These are phyloP conservation scores for Tor tambroides DNA, from an alignment of 2,113 vertebrate genomes.

Conservation along the genomic window DNA sequence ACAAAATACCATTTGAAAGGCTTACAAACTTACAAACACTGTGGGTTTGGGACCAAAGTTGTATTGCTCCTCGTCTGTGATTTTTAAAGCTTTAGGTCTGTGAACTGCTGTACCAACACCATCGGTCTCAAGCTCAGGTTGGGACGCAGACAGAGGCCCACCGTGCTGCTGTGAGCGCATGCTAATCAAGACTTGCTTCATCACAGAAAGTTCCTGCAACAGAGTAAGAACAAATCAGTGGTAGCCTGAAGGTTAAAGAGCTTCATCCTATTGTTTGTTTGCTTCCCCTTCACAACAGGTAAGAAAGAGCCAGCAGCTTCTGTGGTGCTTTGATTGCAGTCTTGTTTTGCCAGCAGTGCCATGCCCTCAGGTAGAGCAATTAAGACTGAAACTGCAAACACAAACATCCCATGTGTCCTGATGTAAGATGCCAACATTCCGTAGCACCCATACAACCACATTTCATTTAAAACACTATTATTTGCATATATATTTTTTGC, in stretches of 20 bases:
- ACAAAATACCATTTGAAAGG: not conserved
- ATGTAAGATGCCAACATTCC: not conserved
- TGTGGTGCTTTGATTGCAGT: not conserved
- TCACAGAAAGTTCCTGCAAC: slow-evolving; percentile 86
- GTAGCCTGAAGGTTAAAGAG: not conserved
- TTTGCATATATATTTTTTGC: not conserved
- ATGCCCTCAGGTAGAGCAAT: not conserved
- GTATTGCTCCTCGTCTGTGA: slow-evolving; percentile 71
- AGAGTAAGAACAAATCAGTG: slow-evolving; percentile 63
- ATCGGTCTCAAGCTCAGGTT: slow-evolving; percentile 57
- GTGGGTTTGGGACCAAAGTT: slow-evolving; percentile 85
- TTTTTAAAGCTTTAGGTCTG: slow-evolving; percentile 58
- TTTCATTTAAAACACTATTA: not conserved
- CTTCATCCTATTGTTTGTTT: not conserved
- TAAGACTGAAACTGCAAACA: not conserved
- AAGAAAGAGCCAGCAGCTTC: not conserved
- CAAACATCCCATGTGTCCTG: not conserved
- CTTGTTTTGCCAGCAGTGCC: slow-evolving; percentile 6
- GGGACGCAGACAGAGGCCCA: slow-evolving; percentile 44
- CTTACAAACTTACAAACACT: slow-evolving; percentile 86
- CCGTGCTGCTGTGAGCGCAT: slow-evolving; percentile 76
- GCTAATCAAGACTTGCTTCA: slow-evolving; percentile 89
- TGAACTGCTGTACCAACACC: slow-evolving; percentile 22
- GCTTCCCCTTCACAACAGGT: not conserved
- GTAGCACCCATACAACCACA: not conserved